Base-by-base conservation (phyloP, 2,888 invertebrate genomes). In the Drosophila atroscutellata region DNA sequence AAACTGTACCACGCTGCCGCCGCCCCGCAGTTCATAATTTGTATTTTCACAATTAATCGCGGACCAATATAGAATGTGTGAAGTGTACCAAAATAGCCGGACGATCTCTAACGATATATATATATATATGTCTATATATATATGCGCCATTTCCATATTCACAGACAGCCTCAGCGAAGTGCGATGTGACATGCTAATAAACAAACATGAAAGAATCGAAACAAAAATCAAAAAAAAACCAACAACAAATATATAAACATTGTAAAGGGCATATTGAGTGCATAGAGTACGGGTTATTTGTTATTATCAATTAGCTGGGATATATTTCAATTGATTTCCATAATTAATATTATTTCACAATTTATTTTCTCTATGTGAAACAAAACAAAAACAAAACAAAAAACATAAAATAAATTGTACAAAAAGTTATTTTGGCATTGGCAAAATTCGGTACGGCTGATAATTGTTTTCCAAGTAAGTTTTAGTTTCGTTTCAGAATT, bases 391-490 rank as follows among this genome's bases (percentile, higher is more conserved):
- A 39, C 20, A 5, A 20, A n/a, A 42, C 24, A 28, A 28, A 26
- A 26, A 20, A 13, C 13, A 7, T 20, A 24, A 7, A 9, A 26
- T 2, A 54, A 54, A 80, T 77, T 68, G 39, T 76, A 75, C 68
- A 72, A 36, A 30, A 83, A 92, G 92, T 91, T 88, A 81, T 92
- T 88, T 90, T 92, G 92, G 89, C 92, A 91, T 91, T 92, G 82
- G 88, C 89, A 79, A 92, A 92, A 88, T 88, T 91, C 83, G 89
- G 90, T 82, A 86, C 88, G 84, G 92, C 92, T 82, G 93, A 93
- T 88, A 93, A 93, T 91, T 93, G 93, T 89, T 93, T 93, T 89
- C 93, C 93, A 93, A 90, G 93, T 93, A 93, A 93, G 93, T 93
- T 91, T 86, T 78, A 50, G 47, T 76, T 82, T 72, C 42, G 34